Percentiles rank a stretch among this genome's conserved stretches.
Evolutionary conservation across 2,888 invertebrate genomes (phyloP).

Genomic region (Cyclophora albipunctata): DNA sequence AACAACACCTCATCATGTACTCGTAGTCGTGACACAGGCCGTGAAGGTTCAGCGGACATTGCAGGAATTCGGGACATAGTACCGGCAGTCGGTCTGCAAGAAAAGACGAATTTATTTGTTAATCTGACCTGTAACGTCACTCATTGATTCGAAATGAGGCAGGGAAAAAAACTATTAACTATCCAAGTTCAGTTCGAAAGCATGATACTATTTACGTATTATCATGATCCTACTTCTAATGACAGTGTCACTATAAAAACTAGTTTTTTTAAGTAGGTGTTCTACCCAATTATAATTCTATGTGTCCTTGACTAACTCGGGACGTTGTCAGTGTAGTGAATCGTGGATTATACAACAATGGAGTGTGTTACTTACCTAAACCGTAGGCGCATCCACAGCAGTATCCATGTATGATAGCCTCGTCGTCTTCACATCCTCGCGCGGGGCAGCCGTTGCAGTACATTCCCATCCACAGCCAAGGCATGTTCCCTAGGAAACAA

Average conservation of each 20-base stretch:
- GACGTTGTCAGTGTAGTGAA: too few species aligned
- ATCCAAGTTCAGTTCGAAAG: too few species aligned
- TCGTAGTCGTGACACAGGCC: slow-evolving; percentile 78
- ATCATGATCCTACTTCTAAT: too few species aligned
- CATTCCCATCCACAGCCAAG: slow-evolving; percentile 69
- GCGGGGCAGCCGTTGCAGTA: slow-evolving; percentile 75
- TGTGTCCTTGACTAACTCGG: too few species aligned
- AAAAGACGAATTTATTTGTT: background rate
- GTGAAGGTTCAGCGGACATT: slow-evolving; percentile 74
- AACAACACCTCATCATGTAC: slow-evolving; percentile 80
- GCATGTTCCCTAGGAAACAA: slow-evolving; percentile 59
- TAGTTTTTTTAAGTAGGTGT: too few species aligned
- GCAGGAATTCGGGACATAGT: slow-evolving; percentile 67
- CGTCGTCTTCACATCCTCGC: slow-evolving; percentile 76
- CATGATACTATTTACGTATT: too few species aligned
- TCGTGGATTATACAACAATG: too few species aligned
- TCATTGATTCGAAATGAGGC: too few species aligned
- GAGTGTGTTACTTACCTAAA: slow-evolving; percentile 55
- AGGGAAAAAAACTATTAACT: too few species aligned
- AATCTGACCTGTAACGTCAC: too few species aligned
- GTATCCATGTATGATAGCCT: slow-evolving; percentile 77
- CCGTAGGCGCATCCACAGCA: slow-evolving; percentile 78
- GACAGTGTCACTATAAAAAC: too few species aligned
- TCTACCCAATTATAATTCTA: too few species aligned
- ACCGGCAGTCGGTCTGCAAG: slow-evolving; percentile 73